Evolutionary conservation across 2,888 invertebrate genomes (phyloP).

Genomic region (Poecilus cupreus): DNA sequence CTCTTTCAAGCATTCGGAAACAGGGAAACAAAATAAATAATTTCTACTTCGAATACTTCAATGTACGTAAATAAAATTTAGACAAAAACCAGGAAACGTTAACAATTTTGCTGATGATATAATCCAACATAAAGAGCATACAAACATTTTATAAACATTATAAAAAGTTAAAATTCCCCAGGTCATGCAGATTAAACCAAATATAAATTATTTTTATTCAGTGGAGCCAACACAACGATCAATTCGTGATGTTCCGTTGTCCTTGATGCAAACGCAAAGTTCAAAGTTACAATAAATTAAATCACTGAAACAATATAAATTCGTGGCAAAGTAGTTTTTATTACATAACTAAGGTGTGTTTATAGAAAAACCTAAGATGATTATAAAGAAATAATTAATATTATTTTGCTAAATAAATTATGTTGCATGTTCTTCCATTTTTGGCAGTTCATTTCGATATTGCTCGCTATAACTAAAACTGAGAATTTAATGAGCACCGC

Average conservation of each 20-base stretch:
- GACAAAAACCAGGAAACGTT: background rate
- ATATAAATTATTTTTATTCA: background rate
- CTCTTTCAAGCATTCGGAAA: too few species aligned
- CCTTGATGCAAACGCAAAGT: slow-evolving; percentile 32
- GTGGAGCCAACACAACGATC: background rate
- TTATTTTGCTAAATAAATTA: too few species aligned
- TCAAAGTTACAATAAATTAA: background rate
- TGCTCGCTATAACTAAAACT: too few species aligned
- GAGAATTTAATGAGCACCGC: too few species aligned
- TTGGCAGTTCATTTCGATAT: too few species aligned
- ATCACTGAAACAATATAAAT: slow-evolving; percentile 30
- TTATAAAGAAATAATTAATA: too few species aligned
- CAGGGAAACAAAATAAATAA: too few species aligned
- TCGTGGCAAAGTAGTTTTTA: background rate
- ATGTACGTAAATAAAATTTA: background rate
- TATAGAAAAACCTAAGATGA: too few species aligned
- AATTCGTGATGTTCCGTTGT: slow-evolving; percentile 3
- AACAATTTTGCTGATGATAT: background rate
- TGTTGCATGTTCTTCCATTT: too few species aligned
- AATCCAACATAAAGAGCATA: background rate
- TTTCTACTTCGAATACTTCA: background rate
- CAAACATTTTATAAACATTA: background rate
- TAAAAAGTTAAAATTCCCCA: slow-evolving; percentile 1
- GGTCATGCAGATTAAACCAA: background rate
- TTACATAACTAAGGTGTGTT: background rate